phyloP scores from a whole-genome alignment of 2,888 invertebrate species.

The Pseudococcus viburni region DNA sequence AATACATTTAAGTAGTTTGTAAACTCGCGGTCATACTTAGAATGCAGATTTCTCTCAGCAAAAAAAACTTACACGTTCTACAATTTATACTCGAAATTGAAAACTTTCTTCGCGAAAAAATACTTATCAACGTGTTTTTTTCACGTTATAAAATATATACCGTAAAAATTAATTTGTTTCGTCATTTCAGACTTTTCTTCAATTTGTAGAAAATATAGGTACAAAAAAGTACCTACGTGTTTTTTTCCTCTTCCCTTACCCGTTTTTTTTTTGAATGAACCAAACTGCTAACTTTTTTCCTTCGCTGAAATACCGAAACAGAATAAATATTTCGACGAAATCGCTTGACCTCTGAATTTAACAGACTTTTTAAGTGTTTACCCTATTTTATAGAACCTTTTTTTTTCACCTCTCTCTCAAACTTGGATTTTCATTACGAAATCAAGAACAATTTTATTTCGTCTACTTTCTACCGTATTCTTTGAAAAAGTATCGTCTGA shows the following conservation, averaged over 20 bases:
- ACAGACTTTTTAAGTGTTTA: not conserved
- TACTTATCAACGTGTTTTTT: conserved; percentile 1
- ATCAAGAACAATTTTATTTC: not conserved
- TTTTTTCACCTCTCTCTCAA: not conserved
- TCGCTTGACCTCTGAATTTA: conserved; percentile 3
- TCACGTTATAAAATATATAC: not conserved
- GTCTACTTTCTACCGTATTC: not conserved
- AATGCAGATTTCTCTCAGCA: conserved; percentile 7
- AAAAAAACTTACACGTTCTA: conserved; percentile 5
- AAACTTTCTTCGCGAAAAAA: conserved; percentile 32
- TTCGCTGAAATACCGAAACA: not conserved
- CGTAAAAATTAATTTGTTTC: conserved; percentile 6
- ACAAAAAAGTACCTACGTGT: too few species aligned
- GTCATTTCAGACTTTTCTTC: not conserved
- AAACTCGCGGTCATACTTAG: conserved; percentile 49
- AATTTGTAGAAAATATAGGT: not conserved
- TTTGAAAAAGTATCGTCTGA: too few species aligned
- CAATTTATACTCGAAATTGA: conserved; percentile 8
- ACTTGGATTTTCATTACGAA: conserved; percentile 13
- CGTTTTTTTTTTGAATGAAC: not conserved
- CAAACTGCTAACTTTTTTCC: not conserved
- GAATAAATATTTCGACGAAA: conserved; percentile 17
- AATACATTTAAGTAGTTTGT: conserved; percentile 57
- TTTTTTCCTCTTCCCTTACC: too few species aligned
- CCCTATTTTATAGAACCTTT: not conserved